Evolutionary conservation across 2,113 vertebrate species (phyloP).

Genomic region (Carlito syrichta): DNA sequence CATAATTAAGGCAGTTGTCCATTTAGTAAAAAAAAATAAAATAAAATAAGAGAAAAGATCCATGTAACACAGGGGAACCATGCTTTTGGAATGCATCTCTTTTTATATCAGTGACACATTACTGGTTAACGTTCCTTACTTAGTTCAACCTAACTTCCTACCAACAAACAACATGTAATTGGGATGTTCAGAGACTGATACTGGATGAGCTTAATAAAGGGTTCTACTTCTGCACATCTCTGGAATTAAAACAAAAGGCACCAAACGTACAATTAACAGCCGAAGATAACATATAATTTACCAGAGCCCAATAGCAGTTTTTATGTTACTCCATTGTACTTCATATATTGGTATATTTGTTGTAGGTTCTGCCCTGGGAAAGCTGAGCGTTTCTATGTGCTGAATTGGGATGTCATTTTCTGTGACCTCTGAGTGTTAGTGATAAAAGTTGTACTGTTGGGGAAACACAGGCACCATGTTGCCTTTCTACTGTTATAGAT

Average conservation of each 20-base stretch:
- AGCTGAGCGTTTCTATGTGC: neutral
- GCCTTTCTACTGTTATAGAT: conserved; percentile 45
- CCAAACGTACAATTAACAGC: conserved; percentile 78
- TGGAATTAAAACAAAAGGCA: conserved; percentile 81
- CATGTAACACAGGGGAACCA: neutral
- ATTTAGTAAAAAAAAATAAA: conserved; percentile 48
- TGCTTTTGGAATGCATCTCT: neutral
- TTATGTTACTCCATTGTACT: conserved; percentile 70
- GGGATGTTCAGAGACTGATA: conserved; percentile 70
- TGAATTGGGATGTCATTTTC: conserved; percentile 71
- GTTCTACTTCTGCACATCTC: conserved; percentile 78
- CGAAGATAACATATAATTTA: conserved; percentile 80
- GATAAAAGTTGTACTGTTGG: conserved; percentile 56
- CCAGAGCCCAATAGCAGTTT: conserved; percentile 69
- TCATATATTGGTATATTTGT: conserved; percentile 70
- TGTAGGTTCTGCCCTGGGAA: conserved; percentile 50
- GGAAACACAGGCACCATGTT: conserved; percentile 50
- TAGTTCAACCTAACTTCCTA: conserved; percentile 73
- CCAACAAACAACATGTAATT: conserved; percentile 74
- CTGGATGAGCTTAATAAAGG: conserved; percentile 80
- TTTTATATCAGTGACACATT: conserved; percentile 67
- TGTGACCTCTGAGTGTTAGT: conserved; percentile 63
- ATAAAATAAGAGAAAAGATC: conserved; percentile 14
- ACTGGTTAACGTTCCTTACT: conserved; percentile 66
- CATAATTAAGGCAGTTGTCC: conserved; percentile 10